phyloP scores from a whole-genome alignment of 2,113 vertebrate species.

The Mystacornis crossleyi region DNA sequence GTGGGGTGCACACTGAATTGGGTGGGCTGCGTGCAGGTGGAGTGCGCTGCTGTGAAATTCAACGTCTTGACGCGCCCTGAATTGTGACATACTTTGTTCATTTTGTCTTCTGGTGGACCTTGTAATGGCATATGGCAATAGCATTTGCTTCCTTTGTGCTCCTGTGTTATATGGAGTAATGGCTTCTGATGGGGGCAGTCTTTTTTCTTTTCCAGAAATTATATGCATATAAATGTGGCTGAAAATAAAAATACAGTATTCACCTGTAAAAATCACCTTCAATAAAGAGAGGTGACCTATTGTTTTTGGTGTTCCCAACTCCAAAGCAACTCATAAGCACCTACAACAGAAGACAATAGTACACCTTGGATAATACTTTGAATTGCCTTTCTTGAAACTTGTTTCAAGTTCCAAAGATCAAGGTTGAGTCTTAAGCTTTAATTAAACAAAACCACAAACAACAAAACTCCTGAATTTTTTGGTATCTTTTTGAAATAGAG shows the following conservation, averaged over 20 bases:
- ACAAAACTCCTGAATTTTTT: not conserved
- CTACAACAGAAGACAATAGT: not conserved
- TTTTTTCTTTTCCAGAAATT: not conserved
- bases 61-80: not conserved
- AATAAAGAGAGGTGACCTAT: not conserved
- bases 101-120: not conserved
- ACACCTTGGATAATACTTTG: not conserved
- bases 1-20: not conserved
- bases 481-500: not conserved
- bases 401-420: not conserved
- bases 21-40: not conserved
- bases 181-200: not conserved
- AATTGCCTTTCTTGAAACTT: not conserved
- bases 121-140: not conserved
- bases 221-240: not conserved
- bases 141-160: not conserved
- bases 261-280: not conserved
- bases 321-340: not conserved
- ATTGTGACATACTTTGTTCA: rapidly evolving
- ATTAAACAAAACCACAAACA: not conserved
- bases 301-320: not conserved
- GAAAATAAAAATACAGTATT: not conserved
- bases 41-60: rapidly evolving
- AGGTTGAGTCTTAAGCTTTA: not conserved
- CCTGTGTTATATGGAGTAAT: not conserved